These are phyloP conservation scores for Leptothorax acervorum DNA, from an alignment of 2,888 invertebrate species.

Conservation along the genomic window DNA sequence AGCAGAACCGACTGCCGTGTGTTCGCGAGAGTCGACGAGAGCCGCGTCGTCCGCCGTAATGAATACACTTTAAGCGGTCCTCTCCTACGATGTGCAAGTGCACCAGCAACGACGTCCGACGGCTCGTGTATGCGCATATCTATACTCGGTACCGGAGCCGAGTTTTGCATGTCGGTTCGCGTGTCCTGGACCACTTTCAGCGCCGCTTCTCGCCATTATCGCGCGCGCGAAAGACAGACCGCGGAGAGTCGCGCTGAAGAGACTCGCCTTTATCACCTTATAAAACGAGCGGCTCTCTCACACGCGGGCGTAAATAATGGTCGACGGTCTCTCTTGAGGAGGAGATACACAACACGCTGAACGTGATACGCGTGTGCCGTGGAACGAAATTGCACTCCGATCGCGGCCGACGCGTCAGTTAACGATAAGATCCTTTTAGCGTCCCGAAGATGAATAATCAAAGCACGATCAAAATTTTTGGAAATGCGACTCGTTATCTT, in stretches of 20 bases:
- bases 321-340: conserved; percentile 67
- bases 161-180: conserved; percentile 62
- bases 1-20: conserved; percentile 54
- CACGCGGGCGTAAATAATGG: conserved; percentile 77
- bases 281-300: conserved; percentile 76
- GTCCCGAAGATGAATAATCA: background rate
- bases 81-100: conserved; percentile 43
- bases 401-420: conserved; percentile 18
- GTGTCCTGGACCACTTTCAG: conserved; percentile 72
- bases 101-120: conserved; percentile 12
- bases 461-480: conserved; percentile 4
- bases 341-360: conserved; percentile 33
- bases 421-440: conserved; percentile 47
- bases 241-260: conserved; percentile 10
- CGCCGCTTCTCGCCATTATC: conserved; percentile 59
- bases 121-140: conserved; percentile 1
- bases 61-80: conserved; percentile 66
- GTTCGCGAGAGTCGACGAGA: conserved; percentile 41
- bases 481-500: background rate
- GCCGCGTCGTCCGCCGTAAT: conserved; percentile 58
- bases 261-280: conserved; percentile 79
- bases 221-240: conserved; percentile 5
- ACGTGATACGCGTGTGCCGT: conserved; percentile 38
- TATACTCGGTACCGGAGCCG: background rate
- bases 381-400: conserved; percentile 52